Percentiles rank a stretch among this genome's conserved stretches.
Evolutionary conservation across 2,888 invertebrate species (phyloP).

Genomic region (Noctua pronuba): DNA sequence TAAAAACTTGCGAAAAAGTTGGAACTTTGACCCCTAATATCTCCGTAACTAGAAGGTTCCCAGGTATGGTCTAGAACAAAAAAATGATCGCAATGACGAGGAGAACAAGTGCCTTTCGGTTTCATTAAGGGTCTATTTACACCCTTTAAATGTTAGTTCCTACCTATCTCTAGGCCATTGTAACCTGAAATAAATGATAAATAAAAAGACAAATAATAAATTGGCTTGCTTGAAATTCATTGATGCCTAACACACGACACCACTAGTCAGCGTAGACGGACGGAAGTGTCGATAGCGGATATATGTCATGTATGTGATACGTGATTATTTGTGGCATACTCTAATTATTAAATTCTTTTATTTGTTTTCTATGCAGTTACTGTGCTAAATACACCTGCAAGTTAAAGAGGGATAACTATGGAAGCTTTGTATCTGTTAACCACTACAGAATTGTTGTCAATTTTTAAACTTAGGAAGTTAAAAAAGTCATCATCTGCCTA

Average conservation of each 20-base stretch:
- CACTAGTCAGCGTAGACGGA: not conserved
- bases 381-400: not conserved
- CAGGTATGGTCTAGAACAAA: no score
- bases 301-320: not conserved
- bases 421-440: not conserved
- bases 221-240: not conserved
- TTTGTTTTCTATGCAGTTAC: not conserved
- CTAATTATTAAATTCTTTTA: not conserved
- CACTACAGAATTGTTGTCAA: not conserved
- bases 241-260: not conserved
- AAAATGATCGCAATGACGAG: no score
- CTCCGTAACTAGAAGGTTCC: no score
- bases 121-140: no score
- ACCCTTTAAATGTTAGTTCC: no score
- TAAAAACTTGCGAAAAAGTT: no score
- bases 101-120: no score
- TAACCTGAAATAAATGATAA: no score
- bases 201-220: not conserved
- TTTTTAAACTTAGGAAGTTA: not conserved
- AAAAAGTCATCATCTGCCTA: no score
- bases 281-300: not conserved
- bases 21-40: no score
- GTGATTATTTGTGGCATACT: not conserved
- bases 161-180: no score
- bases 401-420: not conserved